Evolutionary conservation across 2,797 vertebrate genomes (phyloP).

Genomic region (Stomatorhinus walkeri): DNA sequence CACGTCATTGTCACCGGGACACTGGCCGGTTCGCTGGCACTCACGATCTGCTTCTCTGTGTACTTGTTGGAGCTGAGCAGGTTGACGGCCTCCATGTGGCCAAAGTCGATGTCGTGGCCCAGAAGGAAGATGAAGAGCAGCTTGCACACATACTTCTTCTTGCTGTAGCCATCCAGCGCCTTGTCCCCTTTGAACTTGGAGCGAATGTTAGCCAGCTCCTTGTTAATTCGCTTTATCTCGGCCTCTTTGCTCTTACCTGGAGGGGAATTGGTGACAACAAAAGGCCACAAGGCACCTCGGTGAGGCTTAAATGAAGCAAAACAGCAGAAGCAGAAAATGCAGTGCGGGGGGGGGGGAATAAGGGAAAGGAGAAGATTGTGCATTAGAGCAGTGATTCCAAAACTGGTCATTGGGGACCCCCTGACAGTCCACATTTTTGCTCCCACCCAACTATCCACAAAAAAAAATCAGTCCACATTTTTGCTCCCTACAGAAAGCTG

Average conservation of each 20-base stretch:
- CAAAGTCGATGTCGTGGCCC: conserved; percentile 85
- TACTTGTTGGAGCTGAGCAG: conserved; percentile 87
- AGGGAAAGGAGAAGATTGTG: neutral
- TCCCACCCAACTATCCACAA: neutral
- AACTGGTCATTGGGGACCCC: neutral
- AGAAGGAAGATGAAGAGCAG: conserved; percentile 87
- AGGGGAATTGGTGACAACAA: conserved; percentile 22
- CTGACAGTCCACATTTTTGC: neutral
- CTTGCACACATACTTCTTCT: conserved; percentile 87
- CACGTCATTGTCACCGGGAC: neutral
- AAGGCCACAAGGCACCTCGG: conserved; percentile 24
- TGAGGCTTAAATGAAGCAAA: conserved; percentile 12
- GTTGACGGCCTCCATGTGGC: conserved; percentile 88
- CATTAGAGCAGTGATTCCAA: neutral
- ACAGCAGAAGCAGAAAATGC: neutral
- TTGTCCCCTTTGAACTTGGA: conserved; percentile 87
- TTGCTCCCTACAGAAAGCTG: neutral
- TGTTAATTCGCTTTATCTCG: conserved; percentile 87
- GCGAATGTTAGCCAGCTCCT: conserved; percentile 86
- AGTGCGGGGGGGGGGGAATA: neutral
- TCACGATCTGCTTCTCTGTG: conserved; percentile 86
- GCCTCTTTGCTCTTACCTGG: conserved; percentile 91
- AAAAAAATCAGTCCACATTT: neutral
- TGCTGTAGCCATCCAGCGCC: conserved; percentile 75
- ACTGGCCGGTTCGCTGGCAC: conserved; percentile 29